Evolutionary conservation across 2,113 vertebrate species (phyloP), one percentile per base, ranked within the genome.

Genomic region (Ardeotis arabs): DNA sequence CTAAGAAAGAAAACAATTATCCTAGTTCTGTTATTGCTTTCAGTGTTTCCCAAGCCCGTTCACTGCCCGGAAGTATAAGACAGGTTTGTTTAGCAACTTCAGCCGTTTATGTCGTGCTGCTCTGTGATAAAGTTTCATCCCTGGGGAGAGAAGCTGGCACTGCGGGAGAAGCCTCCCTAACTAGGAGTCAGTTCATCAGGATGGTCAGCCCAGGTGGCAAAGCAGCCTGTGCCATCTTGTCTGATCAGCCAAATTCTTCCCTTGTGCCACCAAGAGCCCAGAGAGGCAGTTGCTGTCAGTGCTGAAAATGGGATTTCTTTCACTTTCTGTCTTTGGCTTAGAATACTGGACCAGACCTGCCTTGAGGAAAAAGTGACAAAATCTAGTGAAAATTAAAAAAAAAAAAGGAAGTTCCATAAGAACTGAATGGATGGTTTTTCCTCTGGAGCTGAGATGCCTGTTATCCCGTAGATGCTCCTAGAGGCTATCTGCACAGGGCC

Each of bases 81-180:
- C 31, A 89, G 69, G 67, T 92, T 66, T 90, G 56, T 96, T 96
- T 86, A 88, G 83, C 90, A 91, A 55, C 68, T 80, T 82, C 20
- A 76, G 12, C 75, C 70, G 7, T 84, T 96, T 73, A 31, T 52
- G 39, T 84, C 74, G 7, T 60, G 44, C 52, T 89, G 59, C 60
- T 78, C 31, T 88, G 73, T 47, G 84, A 10, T 76, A 44, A 91
- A 96, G 75, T 95, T 90, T 96, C 49, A 47, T 88, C 55, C 50
- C 55, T 95, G 50, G 39, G 55, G 76, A 94, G 89, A 67, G 47
- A 68, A 90, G 47, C 78, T 94, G 87, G 69, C 82, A 24, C 20
- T 45, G 79, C 53, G 12, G 83, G 82, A 84, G 22, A 81, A 53
- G 47, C 11, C 1, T 70, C 59, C 11, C 37, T 72, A 25, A 27